Evolutionary conservation across 2,888 invertebrate species (phyloP), one percentile per base, ranked within the genome.

Genomic region (Stenchaetothrips biformis): DNA sequence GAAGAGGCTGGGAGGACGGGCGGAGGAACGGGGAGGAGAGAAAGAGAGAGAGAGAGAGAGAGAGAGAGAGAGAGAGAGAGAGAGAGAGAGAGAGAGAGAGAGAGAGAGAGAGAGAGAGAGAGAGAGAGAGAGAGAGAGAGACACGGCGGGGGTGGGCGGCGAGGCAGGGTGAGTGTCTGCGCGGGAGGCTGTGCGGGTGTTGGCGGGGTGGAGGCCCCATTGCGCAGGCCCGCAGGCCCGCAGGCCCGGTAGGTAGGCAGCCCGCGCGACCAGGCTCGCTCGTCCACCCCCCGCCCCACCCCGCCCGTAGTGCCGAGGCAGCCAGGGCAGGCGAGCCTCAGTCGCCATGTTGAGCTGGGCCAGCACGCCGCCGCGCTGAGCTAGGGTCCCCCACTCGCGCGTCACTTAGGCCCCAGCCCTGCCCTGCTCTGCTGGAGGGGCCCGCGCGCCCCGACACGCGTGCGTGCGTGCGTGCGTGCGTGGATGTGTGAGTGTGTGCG

Each of bases 251-350:
- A 79, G 79, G 79, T 81, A 82, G 82, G 83, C 82, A 82, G 82
- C 82, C 82, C 82, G 83, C 83, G 79, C 80, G 81, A 78, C 82
- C 82, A 82, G 81, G 82, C 83, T 82, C 81, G 83, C 82, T 83
- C 82, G 82, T 82, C 83, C 83, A 82, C 84, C 47, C 84, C 81
- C 84, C 87, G 84, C 86, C 87, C 82, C 86, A 4, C 37, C 37
- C 37, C 37, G 37, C 37, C 37, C 37, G 37, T 37, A 37, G 37
- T 37, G 37, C 37, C 37, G 37, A 37, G 37, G 37, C 37, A 37
- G 37, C 37, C 37, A 37, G 37, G 37, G 37, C 37, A 37, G 37
- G 37, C 37, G 37, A 37, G 37, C 37, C 37, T 74, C 67, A 74
- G 67, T 74, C 67, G 67, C 67, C 67, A 74, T 74, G 67, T 74